These are phyloP conservation scores for Megaceryle maxima DNA, from an alignment of 2,113 vertebrate species.

Conservation along the genomic window DNA sequence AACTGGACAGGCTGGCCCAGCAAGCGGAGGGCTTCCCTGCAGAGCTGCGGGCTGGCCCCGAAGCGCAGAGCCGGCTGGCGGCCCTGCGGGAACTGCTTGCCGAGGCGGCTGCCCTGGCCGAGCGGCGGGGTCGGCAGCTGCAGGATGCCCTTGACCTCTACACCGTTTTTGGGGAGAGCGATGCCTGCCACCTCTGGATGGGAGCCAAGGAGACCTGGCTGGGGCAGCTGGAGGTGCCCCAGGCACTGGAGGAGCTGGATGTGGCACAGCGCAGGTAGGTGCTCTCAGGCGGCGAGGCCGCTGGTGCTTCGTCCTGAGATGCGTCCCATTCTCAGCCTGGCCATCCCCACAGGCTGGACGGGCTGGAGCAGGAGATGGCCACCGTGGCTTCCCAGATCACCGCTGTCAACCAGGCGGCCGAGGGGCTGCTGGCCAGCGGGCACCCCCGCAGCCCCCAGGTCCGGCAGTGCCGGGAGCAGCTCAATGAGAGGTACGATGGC, in stretches of 20 bases:
- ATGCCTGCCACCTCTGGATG: conserved; percentile 96
- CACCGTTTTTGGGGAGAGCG: conserved; percentile 92
- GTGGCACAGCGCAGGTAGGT: conserved; percentile 91
- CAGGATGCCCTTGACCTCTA: conserved; percentile 89
- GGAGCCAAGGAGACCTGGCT: conserved; percentile 95
- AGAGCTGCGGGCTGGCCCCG: conserved; percentile 85
- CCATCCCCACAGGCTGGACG: conserved; percentile 79
- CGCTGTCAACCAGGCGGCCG: conserved; percentile 84
- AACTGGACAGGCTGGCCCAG: conserved; percentile 80
- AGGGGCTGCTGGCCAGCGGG: conserved; percentile 85
- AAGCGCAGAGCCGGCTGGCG: conserved; percentile 82
- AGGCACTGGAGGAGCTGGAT: conserved; percentile 92
- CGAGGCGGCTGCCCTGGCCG: conserved; percentile 83
- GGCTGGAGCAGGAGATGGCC: conserved; percentile 89
- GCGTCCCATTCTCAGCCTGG: neutral
- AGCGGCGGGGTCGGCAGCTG: conserved; percentile 83
- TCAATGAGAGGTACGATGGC: conserved; percentile 83
- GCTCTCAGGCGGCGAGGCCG: accelerated
- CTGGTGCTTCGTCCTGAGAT: accelerated
- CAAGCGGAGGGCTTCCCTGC: conserved; percentile 85
- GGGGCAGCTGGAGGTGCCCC: conserved; percentile 84
- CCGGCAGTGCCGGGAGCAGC: conserved; percentile 81
- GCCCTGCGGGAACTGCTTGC: conserved; percentile 83
- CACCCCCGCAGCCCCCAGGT: conserved; percentile 89
- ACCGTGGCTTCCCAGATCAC: conserved; percentile 82